Evolutionary conservation across 2,113 vertebrate genomes (phyloP).

Genomic region (Pygoscelis antarcticus): DNA sequence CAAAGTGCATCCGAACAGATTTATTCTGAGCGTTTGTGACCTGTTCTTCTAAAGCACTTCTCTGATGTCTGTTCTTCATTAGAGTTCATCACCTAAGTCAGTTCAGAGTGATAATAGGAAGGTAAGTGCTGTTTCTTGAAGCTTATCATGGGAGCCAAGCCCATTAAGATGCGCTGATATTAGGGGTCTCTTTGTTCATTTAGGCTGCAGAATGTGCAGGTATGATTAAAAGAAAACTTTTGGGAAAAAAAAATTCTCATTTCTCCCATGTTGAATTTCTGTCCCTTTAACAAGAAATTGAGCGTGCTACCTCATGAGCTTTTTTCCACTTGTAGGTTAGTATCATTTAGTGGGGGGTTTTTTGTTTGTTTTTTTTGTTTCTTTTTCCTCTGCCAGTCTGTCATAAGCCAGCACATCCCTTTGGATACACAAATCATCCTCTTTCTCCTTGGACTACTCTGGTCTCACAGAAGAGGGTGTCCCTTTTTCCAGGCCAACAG

Average conservation of each 20-base stretch:
- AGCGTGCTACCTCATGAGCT: background rate
- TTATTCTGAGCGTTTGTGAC: slow-evolving; percentile 37
- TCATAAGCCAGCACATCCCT: background rate
- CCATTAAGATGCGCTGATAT: background rate
- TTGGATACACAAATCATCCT: background rate
- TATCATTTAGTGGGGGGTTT: background rate
- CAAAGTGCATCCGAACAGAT: slow-evolving; percentile 31
- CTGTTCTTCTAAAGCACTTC: slow-evolving; percentile 2
- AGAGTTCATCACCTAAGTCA: background rate
- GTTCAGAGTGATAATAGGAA: background rate
- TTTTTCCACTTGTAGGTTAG: background rate
- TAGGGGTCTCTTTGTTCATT: background rate
- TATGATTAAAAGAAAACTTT: background rate
- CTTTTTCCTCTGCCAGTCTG: background rate
- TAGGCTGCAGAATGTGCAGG: background rate
- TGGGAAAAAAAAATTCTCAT: fast-evolving
- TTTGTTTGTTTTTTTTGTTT: too few species aligned
- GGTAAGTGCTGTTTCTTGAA: background rate
- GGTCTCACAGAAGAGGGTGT: background rate
- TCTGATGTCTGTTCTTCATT: background rate
- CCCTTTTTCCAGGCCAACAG: background rate
- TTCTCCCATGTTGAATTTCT: background rate
- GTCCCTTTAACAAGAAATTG: background rate
- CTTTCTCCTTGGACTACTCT: background rate
- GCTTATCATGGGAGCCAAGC: background rate